Conservation (phyloP, 1,140 invertebrate species). For the Sweltsa coloradensis region DNA sequence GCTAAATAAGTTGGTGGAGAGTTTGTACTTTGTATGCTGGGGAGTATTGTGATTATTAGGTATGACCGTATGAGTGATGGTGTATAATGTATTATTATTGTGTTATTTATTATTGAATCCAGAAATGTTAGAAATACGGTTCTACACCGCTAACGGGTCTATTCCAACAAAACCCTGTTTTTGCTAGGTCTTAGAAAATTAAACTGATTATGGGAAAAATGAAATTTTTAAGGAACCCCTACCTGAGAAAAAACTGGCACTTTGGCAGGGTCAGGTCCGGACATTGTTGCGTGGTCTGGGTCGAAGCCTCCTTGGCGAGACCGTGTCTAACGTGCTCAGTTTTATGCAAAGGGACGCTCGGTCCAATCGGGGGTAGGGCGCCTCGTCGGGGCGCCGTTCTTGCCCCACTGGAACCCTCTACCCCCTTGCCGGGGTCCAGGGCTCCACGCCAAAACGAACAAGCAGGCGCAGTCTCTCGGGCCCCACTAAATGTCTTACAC, state of each 20-base stretch:
- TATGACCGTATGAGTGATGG: too few relatives aligned
- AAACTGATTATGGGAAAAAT: too few relatives aligned
- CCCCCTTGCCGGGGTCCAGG: slow-evolving; percentile 41
- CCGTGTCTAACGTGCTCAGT: slow-evolving; percentile 56
- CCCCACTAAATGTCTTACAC: slow-evolving; percentile 62
- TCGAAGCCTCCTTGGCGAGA: slow-evolving; percentile 61
- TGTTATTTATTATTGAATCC: too few relatives aligned
- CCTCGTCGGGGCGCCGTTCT: slow-evolving; percentile 52
- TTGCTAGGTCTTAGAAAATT: too few relatives aligned
- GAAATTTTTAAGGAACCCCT: too few relatives aligned
- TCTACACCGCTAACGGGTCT: too few relatives aligned
- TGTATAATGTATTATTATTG: too few relatives aligned
- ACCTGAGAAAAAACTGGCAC: slow-evolving; percentile 50
- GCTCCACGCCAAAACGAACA: slow-evolving; percentile 51
- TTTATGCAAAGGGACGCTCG: slow-evolving; percentile 72
- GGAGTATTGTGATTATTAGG: too few relatives aligned
- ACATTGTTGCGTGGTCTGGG: slow-evolving; percentile 59
- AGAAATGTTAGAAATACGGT: too few relatives aligned
- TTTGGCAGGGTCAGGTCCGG: slow-evolving; percentile 38
- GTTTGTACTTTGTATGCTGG: too few relatives aligned
- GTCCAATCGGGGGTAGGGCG: slow-evolving; percentile 61
- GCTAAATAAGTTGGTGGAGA: too few relatives aligned
- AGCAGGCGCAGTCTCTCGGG: slow-evolving; percentile 58
- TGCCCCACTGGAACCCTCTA: slow-evolving; percentile 64
- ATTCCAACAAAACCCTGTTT: too few relatives aligned